phyloP scores from a whole-genome alignment of 2,888 invertebrate species.

The Eupithecia inturbata region DNA sequence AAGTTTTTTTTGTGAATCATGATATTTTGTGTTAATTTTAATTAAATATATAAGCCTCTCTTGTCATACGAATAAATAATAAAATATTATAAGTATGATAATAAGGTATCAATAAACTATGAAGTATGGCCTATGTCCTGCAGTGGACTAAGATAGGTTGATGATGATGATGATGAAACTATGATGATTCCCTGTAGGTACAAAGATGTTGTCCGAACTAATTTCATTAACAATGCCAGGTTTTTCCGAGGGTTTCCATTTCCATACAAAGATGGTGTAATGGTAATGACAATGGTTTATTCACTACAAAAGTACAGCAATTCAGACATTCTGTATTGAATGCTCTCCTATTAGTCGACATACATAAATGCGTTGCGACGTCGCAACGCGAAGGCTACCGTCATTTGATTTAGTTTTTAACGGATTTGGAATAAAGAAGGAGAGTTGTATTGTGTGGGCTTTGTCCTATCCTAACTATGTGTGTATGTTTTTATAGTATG shows the following conservation, averaged over 20 bases:
- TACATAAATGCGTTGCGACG: conserved; percentile 1
- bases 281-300: conserved; percentile 26
- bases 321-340: conserved; percentile 25
- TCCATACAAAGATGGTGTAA: conserved; percentile 28
- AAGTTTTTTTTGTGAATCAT: no score
- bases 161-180: no score
- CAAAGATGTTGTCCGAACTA: not conserved
- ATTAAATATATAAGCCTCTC: no score
- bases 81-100: no score
- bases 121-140: no score
- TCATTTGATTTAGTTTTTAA: not conserved
- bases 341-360: conserved; percentile 14
- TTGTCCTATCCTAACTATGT: no score
- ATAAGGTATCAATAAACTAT: no score
- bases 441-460: no score
- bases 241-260: conserved; percentile 31
- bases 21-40: no score
- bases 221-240: conserved; percentile 25
- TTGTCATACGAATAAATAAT: no score
- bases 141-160: no score
- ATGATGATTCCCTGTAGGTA: not conserved
- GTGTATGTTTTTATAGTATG: not conserved
- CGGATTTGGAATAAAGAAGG: not conserved
- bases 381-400: not conserved
- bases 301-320: conserved; percentile 25